These are phyloP conservation scores for Orius insidiosus DNA, from an alignment of 1,140 invertebrate genomes.

Conservation along the genomic window DNA sequence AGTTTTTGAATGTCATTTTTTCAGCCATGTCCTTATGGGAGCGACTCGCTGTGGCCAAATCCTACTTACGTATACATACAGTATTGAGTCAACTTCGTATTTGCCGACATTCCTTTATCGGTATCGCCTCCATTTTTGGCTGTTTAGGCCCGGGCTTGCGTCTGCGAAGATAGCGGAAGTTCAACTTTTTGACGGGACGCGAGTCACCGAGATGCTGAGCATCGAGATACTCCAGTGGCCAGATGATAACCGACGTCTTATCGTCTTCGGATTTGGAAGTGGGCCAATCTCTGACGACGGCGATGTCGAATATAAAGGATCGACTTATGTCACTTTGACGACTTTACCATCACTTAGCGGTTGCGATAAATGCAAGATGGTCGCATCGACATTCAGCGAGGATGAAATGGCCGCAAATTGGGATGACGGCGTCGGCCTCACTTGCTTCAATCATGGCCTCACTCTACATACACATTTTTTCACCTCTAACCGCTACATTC, in stretches of 20 bases:
- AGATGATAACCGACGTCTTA: conserved; percentile 38
- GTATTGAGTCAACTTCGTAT: conserved; percentile 32
- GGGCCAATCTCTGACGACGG: conserved; percentile 13
- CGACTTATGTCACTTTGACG: conserved; percentile 36
- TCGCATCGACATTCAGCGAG: conserved; percentile 39
- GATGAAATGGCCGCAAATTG: conserved; percentile 40
- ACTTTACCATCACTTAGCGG: conserved; percentile 39
- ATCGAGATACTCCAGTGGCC: conserved; percentile 55
- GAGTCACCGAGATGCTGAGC: conserved; percentile 38
- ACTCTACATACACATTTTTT: conserved; percentile 52
- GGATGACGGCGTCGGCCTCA: conserved; percentile 35
- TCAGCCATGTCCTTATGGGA: conserved; percentile 71
- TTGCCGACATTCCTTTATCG: conserved; percentile 28
- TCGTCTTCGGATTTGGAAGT: conserved; percentile 45
- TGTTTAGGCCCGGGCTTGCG: conserved; percentile 39
- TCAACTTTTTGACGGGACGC: conserved; percentile 45
- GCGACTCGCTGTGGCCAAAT: conserved; percentile 84
- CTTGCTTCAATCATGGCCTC: conserved; percentile 45
- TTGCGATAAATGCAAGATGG: conserved; percentile 38
- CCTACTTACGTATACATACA: conserved; percentile 68
- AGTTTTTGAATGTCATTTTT: conserved; percentile 10
- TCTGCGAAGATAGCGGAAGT: conserved; percentile 47
- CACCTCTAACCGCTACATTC: conserved; percentile 29
- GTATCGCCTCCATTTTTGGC: conserved; percentile 55
- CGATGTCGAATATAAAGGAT: conserved; percentile 19